Percentiles rank a stretch among this genome's conserved stretches.
These are phyloP conservation scores for Dynastes grantii DNA, from an alignment of 2,888 invertebrate species.

Conservation along the genomic window DNA sequence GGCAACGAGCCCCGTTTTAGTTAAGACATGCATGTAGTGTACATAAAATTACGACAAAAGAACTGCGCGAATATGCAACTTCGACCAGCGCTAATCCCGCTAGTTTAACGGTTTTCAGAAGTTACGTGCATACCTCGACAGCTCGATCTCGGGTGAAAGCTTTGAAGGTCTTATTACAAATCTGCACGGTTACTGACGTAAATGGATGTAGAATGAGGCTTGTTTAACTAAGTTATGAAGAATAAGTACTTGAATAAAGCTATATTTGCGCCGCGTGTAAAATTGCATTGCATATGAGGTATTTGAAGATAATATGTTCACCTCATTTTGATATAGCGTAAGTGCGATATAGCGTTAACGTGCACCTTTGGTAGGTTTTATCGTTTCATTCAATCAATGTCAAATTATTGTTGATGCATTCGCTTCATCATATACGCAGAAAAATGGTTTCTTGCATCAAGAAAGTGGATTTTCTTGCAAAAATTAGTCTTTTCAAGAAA, in stretches of 20 bases:
- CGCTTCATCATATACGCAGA: no score
- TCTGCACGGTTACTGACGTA: constrained; percentile 18
- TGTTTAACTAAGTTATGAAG: constrained; percentile 11
- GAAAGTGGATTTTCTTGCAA: no score
- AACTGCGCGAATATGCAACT: constrained; percentile 16
- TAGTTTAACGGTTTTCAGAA: constrained; percentile 29
- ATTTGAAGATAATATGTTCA: background rate
- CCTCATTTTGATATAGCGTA: background rate
- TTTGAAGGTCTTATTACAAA: constrained; percentile 18
- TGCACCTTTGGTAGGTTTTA: background rate
- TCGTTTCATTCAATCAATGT: background rate
- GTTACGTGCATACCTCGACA: constrained; percentile 8
- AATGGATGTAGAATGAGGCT: constrained; percentile 2
- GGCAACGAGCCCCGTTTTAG: background rate
- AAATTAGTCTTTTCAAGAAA: no score
- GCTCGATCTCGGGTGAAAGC: background rate
- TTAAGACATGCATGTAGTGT: background rate
- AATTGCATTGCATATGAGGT: background rate
- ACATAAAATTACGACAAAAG: constrained; percentile 27
- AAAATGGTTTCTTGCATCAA: no score
- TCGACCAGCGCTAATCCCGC: constrained; percentile 2
- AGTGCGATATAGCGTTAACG: background rate
- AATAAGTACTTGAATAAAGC: constrained; percentile 14
- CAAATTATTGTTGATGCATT: background rate
- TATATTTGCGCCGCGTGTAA: background rate